phyloP scores from a whole-genome alignment of 2,888 invertebrate genomes.

The Julus scandinavius region DNA sequence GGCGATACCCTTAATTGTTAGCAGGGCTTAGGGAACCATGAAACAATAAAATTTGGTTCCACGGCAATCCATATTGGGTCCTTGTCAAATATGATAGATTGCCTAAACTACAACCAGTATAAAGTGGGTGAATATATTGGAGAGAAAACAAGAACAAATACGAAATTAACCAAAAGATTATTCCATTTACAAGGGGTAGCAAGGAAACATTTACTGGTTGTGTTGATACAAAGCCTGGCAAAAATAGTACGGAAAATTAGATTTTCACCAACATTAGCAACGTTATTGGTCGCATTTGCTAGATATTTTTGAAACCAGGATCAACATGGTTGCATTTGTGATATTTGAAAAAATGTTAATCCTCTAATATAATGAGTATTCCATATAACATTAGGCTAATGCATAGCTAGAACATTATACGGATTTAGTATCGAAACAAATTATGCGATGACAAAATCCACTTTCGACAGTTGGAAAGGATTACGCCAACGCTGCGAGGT shows the following conservation, averaged over 20 bases:
- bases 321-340: background rate
- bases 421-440: background rate
- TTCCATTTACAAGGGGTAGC: background rate
- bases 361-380: background rate
- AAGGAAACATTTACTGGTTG: no score
- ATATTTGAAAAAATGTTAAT: background rate
- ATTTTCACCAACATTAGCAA: no score
- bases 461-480: background rate
- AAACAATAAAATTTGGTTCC: slow-evolving; percentile 14
- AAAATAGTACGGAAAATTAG: no score
- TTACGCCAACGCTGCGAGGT: background rate
- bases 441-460: background rate
- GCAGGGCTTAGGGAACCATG: slow-evolving; percentile 25
- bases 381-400: background rate
- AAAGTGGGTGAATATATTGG: background rate
- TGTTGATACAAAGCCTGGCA: no score
- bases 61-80: background rate
- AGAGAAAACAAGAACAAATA: background rate
- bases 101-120: background rate
- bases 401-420: background rate
- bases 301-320: background rate
- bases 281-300: no score
- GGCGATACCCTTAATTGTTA: slow-evolving; percentile 25
- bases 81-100: slow-evolving; percentile 7
- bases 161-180: background rate